These are phyloP conservation scores for Enteromius fasciolatus DNA, from an alignment of 2,797 vertebrate genomes.

Conservation along the genomic window DNA sequence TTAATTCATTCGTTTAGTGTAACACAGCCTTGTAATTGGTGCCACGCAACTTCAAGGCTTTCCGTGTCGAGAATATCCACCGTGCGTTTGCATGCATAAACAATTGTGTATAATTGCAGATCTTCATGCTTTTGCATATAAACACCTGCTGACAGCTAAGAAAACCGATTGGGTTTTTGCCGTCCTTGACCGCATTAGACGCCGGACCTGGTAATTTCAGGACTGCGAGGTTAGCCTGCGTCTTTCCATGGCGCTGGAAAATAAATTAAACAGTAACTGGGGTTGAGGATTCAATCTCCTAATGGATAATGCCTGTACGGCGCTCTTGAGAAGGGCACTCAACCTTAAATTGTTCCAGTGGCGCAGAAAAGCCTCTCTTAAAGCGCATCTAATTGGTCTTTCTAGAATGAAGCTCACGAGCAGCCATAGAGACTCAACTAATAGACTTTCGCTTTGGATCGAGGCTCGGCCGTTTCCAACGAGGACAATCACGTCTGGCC, in stretches of 20 bases:
- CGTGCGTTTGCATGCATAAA: neutral
- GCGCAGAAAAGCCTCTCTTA: slow-evolving; percentile 44
- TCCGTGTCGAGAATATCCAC: neutral
- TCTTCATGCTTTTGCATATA: neutral
- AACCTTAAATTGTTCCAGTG: slow-evolving; percentile 31
- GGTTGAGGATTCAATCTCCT: slow-evolving; percentile 49
- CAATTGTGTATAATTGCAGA: neutral
- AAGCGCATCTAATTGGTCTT: slow-evolving; percentile 28
- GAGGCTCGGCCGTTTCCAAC: neutral
- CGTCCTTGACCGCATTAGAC: slow-evolving; percentile 33
- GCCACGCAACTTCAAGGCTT: slow-evolving; percentile 12
- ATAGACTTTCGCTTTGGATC: neutral
- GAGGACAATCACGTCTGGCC: slow-evolving; percentile 2
- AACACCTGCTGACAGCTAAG: slow-evolving; percentile 12
- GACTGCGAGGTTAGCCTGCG: neutral
- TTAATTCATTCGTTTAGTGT: slow-evolving; percentile 21
- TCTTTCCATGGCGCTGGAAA: slow-evolving; percentile 1
- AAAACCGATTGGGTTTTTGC: neutral
- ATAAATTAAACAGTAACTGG: slow-evolving; percentile 43
- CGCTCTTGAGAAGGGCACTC: slow-evolving; percentile 30
- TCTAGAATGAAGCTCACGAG: slow-evolving; percentile 1
- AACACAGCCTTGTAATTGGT: slow-evolving; percentile 23
- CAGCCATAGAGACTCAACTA: neutral
- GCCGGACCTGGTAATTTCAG: neutral
- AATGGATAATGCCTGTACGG: slow-evolving; percentile 39